Evolutionary conservation across 2,888 invertebrate species (phyloP), one percentile per base, ranked within the genome.

Genomic region (Eupithecia inturbata): DNA sequence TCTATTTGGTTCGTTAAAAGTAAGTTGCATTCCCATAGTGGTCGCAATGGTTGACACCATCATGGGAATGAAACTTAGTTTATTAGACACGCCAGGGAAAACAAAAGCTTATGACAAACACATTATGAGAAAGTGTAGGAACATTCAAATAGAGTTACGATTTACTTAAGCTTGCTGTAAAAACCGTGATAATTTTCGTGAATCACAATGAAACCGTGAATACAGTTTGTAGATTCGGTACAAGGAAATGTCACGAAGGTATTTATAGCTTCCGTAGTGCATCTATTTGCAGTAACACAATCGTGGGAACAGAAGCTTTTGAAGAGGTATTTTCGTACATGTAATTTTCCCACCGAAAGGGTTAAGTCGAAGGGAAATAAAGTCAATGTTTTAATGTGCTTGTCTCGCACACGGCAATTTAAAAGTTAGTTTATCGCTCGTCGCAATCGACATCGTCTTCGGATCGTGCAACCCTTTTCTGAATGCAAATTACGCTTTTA

Each of bases 381-480:
- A 67, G 28, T 67, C 5, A 68, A 68, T 53, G 31, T 63, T 66
- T 72, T 66, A 67, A 53, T 33, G 71, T 67, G 67, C 73, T 60
- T 49, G 72, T 73, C 73, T 28, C 45, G 66, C 49, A 72, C 76
- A 75, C 67, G 36, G 68, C 74, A 71, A 72, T 79, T 74, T 76
- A 75, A 72, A 72, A 76, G 45, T 53, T 71, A 77, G 75, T 79
- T 79, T 79, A 79, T 78, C 76, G 64, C 71, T 69, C 72, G 12
- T 64, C 16, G 74, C 67, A 76, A 76, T 74, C 73, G 71, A 78
- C 73, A 68, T 71, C 75, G 78, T 49, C 71, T 75, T 72, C 69
- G 75, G 76, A 78, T 75, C 76, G 78, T 79, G 79, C 77, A 72
- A 73, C 67, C 78, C 75, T 77, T 70, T 71, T 49, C 62, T 73